Conservation (phyloP, 2,113 vertebrate species). For the Petrocephalus microphthalmus region DNA sequence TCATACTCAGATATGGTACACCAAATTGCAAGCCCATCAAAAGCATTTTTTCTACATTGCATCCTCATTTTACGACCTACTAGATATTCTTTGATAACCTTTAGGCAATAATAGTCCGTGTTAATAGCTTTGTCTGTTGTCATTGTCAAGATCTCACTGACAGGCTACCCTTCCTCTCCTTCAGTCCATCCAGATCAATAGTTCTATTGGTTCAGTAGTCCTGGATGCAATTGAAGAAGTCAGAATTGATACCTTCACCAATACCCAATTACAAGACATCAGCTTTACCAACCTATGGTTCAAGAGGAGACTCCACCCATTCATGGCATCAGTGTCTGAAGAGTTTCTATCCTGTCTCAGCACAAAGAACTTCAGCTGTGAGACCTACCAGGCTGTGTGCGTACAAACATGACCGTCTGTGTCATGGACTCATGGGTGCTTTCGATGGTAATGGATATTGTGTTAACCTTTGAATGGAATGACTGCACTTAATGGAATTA, state of each 20-base stretch:
- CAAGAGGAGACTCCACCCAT: constrained; percentile 39
- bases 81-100: not conserved
- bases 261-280: constrained; percentile 15
- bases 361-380: not conserved
- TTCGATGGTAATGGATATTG: not conserved
- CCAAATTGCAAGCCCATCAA: not conserved
- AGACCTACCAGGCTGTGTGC: constrained; percentile 41
- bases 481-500: not conserved
- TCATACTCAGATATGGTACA: constrained; percentile 30
- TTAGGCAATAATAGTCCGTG: not conserved
- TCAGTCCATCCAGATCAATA: not conserved
- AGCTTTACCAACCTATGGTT: constrained; percentile 47
- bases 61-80: not conserved
- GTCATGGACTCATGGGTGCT: not conserved
- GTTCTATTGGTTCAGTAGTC: constrained; percentile 26
- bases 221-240: constrained; percentile 53
- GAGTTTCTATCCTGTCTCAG: constrained; percentile 48
- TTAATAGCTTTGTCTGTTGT: not conserved
- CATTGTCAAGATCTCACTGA: not conserved
- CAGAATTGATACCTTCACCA: constrained; percentile 37
- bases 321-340: constrained; percentile 43
- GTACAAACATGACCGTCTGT: not conserved
- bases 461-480: not conserved
- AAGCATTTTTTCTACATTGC: not conserved
- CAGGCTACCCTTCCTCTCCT: not conserved